Base-by-base conservation (phyloP, 2,113 vertebrate species). In the Hiodon tergisus region DNA sequence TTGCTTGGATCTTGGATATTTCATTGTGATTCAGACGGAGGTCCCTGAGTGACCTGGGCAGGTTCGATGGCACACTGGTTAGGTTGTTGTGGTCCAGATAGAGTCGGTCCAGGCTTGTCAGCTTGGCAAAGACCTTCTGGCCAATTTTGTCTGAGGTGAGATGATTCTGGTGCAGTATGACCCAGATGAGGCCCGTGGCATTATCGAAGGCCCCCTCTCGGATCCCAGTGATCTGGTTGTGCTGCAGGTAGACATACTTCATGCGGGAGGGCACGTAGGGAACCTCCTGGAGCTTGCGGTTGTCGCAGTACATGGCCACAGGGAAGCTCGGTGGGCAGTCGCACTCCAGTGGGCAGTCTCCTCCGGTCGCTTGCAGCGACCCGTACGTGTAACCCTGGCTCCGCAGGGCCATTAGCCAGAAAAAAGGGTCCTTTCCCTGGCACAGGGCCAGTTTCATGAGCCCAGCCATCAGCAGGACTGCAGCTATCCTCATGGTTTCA, bases 61-160 rank as follows among this genome's bases (percentile, higher is more conserved):
- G 87, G 0, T 92, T 93, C 50, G 87, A 53, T 0, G 97, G 97
- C 79, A 99, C 83, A 72, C 88, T 85, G 50, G 90, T 98, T 75
- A 99, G 83, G 83, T 96, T 96, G 86, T 99, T 99, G 87, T 97
- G 92, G 69, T 94, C 94, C 74, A 99, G 83, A 86, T 98, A 98
- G 6, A 98, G 79, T 77, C 95, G 92, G 83, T 98, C 91, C 70
- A 99, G 79, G 47, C 63, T 83, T 52, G 67, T 80, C 86, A 98
- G 81, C 84, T 93, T 94, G 76, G 92, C 87, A 53, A 99, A 98
- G 51, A 93, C 90, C 88, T 81, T 93, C 52, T 67, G 87, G 51
- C 93, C 94, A 77, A 99, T 79, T 78, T 83, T 93, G 0, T 95
- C 94, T 0, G 91, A 94, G 72, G 82, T 79, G 76, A 99, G 91